Percentiles rank a stretch among this genome's conserved stretches.
Evolutionary conservation across 2,888 invertebrate genomes (phyloP).

Genomic region (Habroteleia sp.): DNA sequence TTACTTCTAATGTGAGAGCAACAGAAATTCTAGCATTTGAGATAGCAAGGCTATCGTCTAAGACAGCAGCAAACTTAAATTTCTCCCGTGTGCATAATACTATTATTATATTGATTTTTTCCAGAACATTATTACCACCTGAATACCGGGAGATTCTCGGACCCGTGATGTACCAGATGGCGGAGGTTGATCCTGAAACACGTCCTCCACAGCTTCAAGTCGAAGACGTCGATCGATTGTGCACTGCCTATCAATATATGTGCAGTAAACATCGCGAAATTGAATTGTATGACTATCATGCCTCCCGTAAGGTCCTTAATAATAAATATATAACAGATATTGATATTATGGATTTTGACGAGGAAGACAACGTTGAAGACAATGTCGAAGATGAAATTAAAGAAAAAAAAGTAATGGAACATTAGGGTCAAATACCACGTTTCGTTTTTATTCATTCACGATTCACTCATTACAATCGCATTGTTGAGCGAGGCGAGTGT

Average conservation of each 20-base stretch:
- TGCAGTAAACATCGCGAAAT: constrained; percentile 86
- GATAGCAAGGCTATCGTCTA: too few species aligned
- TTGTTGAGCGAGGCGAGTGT: constrained; percentile 31
- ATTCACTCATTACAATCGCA: constrained; percentile 63
- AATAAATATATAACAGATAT: constrained; percentile 50
- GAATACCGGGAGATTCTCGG: constrained; percentile 85
- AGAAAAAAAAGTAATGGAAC: constrained; percentile 3
- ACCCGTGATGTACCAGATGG: constrained; percentile 85
- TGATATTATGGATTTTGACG: constrained; percentile 42
- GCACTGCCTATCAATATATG: constrained; percentile 88
- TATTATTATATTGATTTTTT: too few species aligned
- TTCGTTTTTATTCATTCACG: constrained; percentile 69
- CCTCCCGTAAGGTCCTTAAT: constrained; percentile 74
- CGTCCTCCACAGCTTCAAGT: constrained; percentile 89
- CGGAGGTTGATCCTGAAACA: constrained; percentile 87
- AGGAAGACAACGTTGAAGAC: too few species aligned
- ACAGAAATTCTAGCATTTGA: too few species aligned
- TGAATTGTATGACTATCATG: constrained; percentile 87
- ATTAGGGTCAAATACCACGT: constrained; percentile 43
- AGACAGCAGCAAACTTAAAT: too few species aligned
- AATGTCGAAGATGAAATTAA: constrained; percentile 44
- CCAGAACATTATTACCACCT: constrained; percentile 70
- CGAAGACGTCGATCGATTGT: constrained; percentile 89
- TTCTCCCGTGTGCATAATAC: too few species aligned
- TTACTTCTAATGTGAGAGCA: too few species aligned